Evolutionary conservation across 2,888 invertebrate genomes (phyloP), one percentile per base, ranked within the genome.

Genomic region (Biston stratarius): DNA sequence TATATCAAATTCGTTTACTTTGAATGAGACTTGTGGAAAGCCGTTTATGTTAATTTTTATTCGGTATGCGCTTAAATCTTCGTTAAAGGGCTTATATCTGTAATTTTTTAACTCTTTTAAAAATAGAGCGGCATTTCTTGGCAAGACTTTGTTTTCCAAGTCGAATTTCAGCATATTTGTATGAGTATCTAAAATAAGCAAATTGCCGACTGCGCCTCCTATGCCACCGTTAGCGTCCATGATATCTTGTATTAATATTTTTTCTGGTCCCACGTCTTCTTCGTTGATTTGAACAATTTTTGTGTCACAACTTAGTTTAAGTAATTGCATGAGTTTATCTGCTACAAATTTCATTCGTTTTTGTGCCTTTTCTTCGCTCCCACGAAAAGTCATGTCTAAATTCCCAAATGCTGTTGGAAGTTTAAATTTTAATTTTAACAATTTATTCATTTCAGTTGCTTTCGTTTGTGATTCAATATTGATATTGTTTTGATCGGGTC

Each of bases 181-280:
- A 24, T 71, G 36, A 10, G 49, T 62, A 69, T 83, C 78, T 51
- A 71, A 71, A 10, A 75, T 58, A 0, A 84, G 61, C 0, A 83
- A 66, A 64, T 83, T 84, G 5, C 84, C 84, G 0, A 84, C 76
- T 24, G 81, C 75, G 15, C 83, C 76, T 1, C 81, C 81, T 9
- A 83, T 77, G 7, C 81, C 80, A 45, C 77, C 76, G 53, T 77
- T 77, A 9, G 72, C 70, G 62, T 74, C 73, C 8, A 83, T 48
- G 36, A 80, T 77, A n/a, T 74, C 74, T 51, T 69, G 59, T 53
- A 78, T 70, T 45, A 82, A 59, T 63, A 69, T 61, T 74, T 78
- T 75, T 12, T 70, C 61, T 0, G 74, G 55, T 24, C 79, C 78
- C 15, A 83, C 73, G 45, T 76, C 74, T 40, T 75, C 59, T 40